phyloP scores from a whole-genome alignment of 2,113 vertebrate genomes.

The Campylomormyrus numenius region DNA sequence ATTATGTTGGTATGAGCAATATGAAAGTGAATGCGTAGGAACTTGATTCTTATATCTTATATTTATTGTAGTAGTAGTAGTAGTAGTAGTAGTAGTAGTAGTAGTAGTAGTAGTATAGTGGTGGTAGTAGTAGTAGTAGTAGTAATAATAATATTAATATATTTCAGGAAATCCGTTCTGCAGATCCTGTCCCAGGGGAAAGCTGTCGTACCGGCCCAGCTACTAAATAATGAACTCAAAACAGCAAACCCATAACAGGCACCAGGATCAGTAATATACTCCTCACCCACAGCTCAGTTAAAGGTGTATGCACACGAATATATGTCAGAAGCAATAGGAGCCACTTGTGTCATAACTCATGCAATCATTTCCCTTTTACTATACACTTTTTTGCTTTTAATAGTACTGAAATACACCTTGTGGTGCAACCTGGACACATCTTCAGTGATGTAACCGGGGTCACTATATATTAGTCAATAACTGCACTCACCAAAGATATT shows the following conservation, averaged over 20 bases:
- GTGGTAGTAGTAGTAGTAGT: not conserved
- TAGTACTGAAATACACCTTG: no score
- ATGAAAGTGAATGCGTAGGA: not conserved
- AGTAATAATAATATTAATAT: not conserved
- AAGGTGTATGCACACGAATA: not conserved
- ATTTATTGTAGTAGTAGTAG: not conserved
- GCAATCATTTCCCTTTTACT: not conserved
- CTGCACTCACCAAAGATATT: not conserved
- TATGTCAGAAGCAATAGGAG: not conserved
- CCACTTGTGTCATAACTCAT: not conserved
- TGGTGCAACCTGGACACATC: no score
- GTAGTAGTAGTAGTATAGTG: not conserved
- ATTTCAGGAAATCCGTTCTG: conserved; percentile 4
- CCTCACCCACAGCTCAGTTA: not conserved
- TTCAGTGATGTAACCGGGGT: no score
- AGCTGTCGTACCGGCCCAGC: not conserved
- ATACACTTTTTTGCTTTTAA: not conserved
- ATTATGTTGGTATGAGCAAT: not conserved
- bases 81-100: not conserved
- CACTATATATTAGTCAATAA: not conserved
- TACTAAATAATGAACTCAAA: not conserved
- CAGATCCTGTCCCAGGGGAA: not conserved
- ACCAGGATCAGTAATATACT: not conserved
- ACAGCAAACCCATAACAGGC: not conserved
- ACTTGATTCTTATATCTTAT: not conserved